Evolutionary conservation across 2,888 invertebrate genomes (phyloP).

Genomic region (Chaetoderma sp.): DNA sequence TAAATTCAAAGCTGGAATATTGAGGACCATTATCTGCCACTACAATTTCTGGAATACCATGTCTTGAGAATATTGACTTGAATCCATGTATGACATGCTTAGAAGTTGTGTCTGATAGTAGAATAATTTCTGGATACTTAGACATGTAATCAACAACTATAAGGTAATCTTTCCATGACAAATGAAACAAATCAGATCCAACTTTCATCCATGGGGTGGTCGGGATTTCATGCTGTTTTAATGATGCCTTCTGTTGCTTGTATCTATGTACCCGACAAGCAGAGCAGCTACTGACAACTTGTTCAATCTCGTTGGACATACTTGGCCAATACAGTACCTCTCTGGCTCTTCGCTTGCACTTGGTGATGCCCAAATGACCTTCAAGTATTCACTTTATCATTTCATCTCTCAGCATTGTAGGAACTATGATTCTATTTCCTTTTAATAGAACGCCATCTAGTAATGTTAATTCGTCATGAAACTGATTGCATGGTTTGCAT

Average conservation of each 20-base stretch:
- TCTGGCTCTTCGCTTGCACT: constrained; percentile 21
- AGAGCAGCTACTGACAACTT: not conserved
- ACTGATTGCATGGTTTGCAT: too few species aligned
- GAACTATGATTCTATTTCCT: constrained; percentile 16
- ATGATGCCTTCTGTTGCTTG: not conserved
- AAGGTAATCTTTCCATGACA: constrained; percentile 15
- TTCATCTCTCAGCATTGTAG: not conserved
- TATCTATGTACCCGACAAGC: not conserved
- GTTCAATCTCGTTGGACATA: constrained; percentile 16
- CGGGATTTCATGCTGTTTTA: not conserved
- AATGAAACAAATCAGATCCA: constrained; percentile 5
- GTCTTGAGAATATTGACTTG: constrained; percentile 30
- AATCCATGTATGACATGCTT: constrained; percentile 9
- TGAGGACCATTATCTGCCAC: constrained; percentile 38
- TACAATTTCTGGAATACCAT: constrained; percentile 34
- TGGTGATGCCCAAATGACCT: constrained; percentile 19
- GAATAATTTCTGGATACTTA: constrained; percentile 12
- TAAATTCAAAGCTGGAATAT: constrained; percentile 33
- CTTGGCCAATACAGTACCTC: constrained; percentile 27
- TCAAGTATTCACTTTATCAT: constrained; percentile 19
- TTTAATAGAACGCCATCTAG: constrained; percentile 7
- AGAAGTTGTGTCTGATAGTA: constrained; percentile 7
- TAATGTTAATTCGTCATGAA: constrained; percentile 1
- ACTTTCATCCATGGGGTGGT: not conserved
- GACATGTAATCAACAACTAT: constrained; percentile 25